A percentile compares a stretch with the other conserved stretches of the same genome.
These are phyloP conservation scores for Micrastur ruficollis DNA, from an alignment of 2,797 vertebrate species.

Conservation along the genomic window DNA sequence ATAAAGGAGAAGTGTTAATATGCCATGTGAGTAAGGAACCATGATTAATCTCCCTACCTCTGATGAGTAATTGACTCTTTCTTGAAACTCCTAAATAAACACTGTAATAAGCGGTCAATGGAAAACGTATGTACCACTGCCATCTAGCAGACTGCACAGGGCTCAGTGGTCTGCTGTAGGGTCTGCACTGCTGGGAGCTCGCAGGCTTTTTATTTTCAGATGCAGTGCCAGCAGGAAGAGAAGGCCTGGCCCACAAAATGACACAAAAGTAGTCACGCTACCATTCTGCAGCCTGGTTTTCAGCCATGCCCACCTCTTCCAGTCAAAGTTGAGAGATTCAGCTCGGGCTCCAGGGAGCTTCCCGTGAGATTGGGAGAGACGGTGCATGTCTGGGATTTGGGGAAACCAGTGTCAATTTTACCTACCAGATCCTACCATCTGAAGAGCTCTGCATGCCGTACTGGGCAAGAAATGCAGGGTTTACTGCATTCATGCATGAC, in stretches of 20 bases:
- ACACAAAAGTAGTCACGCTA: not conserved
- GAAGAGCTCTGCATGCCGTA: not conserved
- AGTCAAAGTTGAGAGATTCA: not conserved
- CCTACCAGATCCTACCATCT: not conserved
- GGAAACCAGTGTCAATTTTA: not conserved
- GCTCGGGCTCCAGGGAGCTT: not conserved
- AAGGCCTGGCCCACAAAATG: not conserved
- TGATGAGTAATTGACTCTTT: not conserved
- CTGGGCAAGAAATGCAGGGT: not conserved
- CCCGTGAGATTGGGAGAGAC: accelerated
- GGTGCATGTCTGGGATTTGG: not conserved
- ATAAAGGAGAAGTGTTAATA: not conserved
- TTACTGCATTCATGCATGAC: not conserved
- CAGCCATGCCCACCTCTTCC: not conserved
- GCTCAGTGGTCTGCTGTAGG: not conserved
- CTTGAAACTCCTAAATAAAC: not conserved
- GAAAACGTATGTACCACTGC: not conserved
- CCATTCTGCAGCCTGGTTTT: not conserved
- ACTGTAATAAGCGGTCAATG: not conserved
- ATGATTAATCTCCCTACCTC: not conserved
- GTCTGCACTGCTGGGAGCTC: not conserved
- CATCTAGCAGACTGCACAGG: not conserved
- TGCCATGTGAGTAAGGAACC: not conserved
- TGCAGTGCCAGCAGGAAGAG: not conserved
- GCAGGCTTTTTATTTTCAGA: not conserved